Evolutionary conservation across 1,140 invertebrate genomes (phyloP).

Genomic region (Drosophila arawakana): DNA sequence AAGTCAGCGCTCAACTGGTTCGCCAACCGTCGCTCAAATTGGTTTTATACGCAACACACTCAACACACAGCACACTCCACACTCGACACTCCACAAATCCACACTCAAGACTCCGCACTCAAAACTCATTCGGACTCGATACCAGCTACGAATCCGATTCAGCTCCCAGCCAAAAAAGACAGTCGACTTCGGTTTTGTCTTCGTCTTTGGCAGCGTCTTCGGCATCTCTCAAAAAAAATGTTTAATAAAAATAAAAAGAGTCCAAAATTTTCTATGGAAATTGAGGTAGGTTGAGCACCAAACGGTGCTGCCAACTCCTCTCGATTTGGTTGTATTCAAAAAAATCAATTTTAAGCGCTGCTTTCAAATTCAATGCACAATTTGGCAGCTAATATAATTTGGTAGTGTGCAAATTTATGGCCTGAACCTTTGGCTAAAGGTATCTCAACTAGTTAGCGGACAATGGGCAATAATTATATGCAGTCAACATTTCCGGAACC

Average conservation of each 20-base stretch:
- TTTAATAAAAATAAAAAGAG: slow-evolving; percentile 1
- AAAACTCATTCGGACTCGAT: slow-evolving; percentile 18
- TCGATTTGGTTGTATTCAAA: background rate
- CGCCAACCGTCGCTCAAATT: slow-evolving; percentile 67
- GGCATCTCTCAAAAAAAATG: background rate
- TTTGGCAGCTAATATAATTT: slow-evolving; percentile 1
- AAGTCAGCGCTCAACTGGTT: slow-evolving; percentile 80
- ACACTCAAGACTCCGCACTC: slow-evolving; percentile 10
- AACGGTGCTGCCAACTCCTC: slow-evolving; percentile 57
- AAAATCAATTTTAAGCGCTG: background rate
- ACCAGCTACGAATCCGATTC: background rate
- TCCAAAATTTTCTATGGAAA: slow-evolving; percentile 23
- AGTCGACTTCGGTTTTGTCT: slow-evolving; percentile 23
- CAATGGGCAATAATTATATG: slow-evolving; percentile 2
- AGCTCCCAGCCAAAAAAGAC: slow-evolving; percentile 20
- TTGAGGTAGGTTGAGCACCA: slow-evolving; percentile 70
- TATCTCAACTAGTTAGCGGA: background rate
- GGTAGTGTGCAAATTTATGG: background rate
- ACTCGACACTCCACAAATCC: slow-evolving; percentile 18
- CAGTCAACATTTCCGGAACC: slow-evolving; percentile 2
- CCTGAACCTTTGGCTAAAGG: background rate
- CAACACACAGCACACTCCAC: slow-evolving; percentile 10
- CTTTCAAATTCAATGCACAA: slow-evolving; percentile 24
- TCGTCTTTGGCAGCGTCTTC: slow-evolving; percentile 6
- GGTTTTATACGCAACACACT: slow-evolving; percentile 72